A percentile compares a stretch with the other conserved stretches of the same genome.
Conservation (phyloP, 2,113 vertebrate species). For the Malurus melanocephalus region DNA sequence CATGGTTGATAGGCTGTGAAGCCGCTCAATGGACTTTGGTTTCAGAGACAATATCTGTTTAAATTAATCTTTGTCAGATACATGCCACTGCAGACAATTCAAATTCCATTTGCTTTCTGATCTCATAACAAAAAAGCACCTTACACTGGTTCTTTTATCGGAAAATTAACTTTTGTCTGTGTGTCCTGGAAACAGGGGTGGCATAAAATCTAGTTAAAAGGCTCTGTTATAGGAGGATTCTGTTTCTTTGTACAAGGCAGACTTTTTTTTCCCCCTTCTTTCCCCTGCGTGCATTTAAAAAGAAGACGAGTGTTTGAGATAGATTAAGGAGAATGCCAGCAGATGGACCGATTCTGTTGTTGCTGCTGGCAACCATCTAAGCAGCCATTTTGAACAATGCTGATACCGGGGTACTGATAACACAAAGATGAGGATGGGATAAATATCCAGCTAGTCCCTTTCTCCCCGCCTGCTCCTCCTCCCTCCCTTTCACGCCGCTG, state of each 20-base stretch:
- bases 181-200: slow-evolving; percentile 56
- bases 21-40: slow-evolving; percentile 65
- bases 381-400: slow-evolving; percentile 66
- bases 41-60: slow-evolving; percentile 69
- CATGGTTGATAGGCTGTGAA: slow-evolving; percentile 65
- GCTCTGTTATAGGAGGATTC: slow-evolving; percentile 57
- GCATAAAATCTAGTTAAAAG: slow-evolving; percentile 66
- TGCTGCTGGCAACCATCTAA: slow-evolving; percentile 66
- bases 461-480: slow-evolving; percentile 56
- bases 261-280: not conserved
- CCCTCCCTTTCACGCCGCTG: not conserved
- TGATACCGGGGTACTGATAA: slow-evolving; percentile 56
- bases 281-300: slow-evolving; percentile 54
- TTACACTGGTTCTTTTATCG: slow-evolving; percentile 57
- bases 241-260: slow-evolving; percentile 54
- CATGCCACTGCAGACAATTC: slow-evolving; percentile 63
- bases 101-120: slow-evolving; percentile 67
- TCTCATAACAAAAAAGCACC: slow-evolving; percentile 66
- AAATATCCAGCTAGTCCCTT: slow-evolving; percentile 60
- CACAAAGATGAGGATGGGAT: slow-evolving; percentile 60
- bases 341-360: slow-evolving; percentile 66
- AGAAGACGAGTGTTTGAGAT: slow-evolving; percentile 64
- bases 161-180: slow-evolving; percentile 69
- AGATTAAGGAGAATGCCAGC: slow-evolving; percentile 70
- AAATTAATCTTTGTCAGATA: slow-evolving; percentile 73